These are phyloP conservation scores for Geodia barretti DNA, from an alignment of 37 sponge, comb jelly and placozoan species.

Conservation along the genomic window DNA sequence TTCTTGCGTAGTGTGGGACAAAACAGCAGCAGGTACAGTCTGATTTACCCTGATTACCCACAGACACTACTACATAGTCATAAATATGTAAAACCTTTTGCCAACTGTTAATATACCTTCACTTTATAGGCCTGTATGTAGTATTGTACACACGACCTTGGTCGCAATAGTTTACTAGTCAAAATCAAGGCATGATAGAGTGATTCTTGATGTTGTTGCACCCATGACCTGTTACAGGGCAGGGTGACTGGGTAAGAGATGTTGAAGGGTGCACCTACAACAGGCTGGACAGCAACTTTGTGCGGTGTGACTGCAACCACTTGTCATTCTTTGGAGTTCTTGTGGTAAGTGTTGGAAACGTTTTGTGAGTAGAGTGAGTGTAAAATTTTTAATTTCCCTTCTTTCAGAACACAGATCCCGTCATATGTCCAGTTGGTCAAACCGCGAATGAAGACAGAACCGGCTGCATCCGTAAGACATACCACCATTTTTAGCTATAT, in stretches of 20 bases:
- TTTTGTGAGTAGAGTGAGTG: background rate
- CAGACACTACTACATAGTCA: too few relatives aligned
- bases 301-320: slow-evolving; percentile 3
- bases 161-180: too few relatives aligned
- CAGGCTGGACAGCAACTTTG: background rate
- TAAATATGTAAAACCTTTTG: too few relatives aligned
- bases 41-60: too few relatives aligned
- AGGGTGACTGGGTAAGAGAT: background rate
- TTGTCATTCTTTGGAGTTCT: slow-evolving; percentile 1
- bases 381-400: background rate
- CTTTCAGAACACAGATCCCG: background rate
- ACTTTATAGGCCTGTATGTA: too few relatives aligned
- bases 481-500: too few relatives aligned
- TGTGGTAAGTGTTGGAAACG: background rate
- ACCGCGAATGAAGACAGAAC: background rate
- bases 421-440: background rate
- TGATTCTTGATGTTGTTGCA: background rate
- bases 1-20: background rate
- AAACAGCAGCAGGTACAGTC: background rate
- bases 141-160: too few relatives aligned
- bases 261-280: background rate
- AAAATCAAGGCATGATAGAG: background rate
- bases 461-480: background rate
- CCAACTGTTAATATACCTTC: too few relatives aligned
- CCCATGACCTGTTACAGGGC: background rate